Conservation (phyloP, 1,140 invertebrate species). For the Chironomus tepperi region DNA sequence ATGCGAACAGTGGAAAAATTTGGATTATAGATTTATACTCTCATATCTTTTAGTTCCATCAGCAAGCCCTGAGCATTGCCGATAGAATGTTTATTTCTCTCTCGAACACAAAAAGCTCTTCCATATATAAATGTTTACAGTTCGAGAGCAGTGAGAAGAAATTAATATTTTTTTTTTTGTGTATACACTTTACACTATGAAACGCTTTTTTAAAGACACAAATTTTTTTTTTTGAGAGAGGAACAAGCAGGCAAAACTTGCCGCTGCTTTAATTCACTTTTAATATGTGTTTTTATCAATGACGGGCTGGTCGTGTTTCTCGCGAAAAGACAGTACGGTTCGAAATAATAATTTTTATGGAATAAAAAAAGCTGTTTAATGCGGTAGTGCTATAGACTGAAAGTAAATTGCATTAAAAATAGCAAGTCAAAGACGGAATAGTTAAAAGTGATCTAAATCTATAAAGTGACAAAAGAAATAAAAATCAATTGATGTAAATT, state of each 20-base stretch:
- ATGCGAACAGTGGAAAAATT: no score
- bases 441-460: no score
- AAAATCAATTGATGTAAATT: no score
- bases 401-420: no score
- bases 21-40: no score
- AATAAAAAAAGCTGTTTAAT: neutral
- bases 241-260: neutral
- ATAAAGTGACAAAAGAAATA: no score
- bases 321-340: neutral
- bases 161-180: neutral
- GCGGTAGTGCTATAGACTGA: neutral
- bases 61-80: neutral
- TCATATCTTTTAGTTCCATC: no score
- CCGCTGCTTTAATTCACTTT: conserved; percentile 3
- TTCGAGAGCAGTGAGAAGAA: neutral
- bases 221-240: no score
- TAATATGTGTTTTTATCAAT: conserved; percentile 2
- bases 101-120: neutral
- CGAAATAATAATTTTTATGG: neutral
- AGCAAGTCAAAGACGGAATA: no score
- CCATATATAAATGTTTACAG: neutral
- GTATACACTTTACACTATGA: no score
- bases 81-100: neutral
- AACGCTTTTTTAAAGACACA: neutral
- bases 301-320: neutral